Conservation (phyloP, 2,113 vertebrate species). For the Tragelaphus strepsiceros region DNA sequence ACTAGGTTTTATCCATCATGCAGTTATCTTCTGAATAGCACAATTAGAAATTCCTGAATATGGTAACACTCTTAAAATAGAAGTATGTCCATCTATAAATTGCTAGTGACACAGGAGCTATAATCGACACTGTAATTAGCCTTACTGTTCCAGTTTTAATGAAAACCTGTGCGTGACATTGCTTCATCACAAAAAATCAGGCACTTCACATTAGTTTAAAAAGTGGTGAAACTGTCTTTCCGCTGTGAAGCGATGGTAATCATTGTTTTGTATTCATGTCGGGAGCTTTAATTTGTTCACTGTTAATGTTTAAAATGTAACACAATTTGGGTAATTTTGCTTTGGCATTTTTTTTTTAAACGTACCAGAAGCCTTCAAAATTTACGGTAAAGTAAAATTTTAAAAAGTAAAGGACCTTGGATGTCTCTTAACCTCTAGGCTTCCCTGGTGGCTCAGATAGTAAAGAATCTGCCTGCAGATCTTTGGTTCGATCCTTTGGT, state of each 20-base stretch:
- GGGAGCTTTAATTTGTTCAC: background rate
- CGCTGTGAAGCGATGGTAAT: background rate
- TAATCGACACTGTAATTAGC: slow-evolving; percentile 18
- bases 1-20: background rate
- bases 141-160: background rate
- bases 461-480: background rate
- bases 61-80: slow-evolving; percentile 5
- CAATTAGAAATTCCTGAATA: slow-evolving; percentile 41
- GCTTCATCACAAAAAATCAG: background rate
- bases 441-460: background rate
- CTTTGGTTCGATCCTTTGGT: background rate
- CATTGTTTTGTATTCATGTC: background rate
- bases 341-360: background rate
- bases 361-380: background rate
- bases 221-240: background rate
- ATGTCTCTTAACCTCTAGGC: background rate
- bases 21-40: slow-evolving; percentile 15
- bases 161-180: background rate
- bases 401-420: background rate
- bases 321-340: background rate
- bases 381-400: background rate
- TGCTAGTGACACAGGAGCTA: background rate
- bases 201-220: background rate
- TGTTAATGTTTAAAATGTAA: background rate
- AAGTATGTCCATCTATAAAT: slow-evolving; percentile 7